Evolutionary conservation across 2,888 invertebrate genomes (phyloP), one percentile per base, ranked within the genome.

Genomic region (Lottia scabra): DNA sequence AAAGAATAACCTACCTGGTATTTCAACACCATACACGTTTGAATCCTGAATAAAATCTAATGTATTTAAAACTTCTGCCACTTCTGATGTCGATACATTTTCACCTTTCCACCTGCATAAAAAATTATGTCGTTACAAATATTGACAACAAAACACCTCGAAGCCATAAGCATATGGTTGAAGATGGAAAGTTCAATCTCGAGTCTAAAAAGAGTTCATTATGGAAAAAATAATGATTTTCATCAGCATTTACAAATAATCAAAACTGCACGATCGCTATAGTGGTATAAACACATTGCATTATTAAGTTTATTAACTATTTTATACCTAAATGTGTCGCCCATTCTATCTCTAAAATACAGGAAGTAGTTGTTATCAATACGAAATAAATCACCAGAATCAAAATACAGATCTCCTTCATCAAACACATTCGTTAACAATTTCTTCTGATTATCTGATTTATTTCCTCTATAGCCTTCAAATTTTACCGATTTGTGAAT

Each of bases 391-490:
- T 80, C 80, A 15, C 80, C 80, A 8, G 73, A 67, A 69, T 80
- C 80, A 72, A 72, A 80, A 66, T 73, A 80, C 1, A 44, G 65
- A 63, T 98, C 98, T 16, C 97, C 98, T 77, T 93, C 93, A 0
- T 89, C 87, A 87, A 97, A 97, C 5, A 98, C 97, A 90, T 97
- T 93, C 3, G 91, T 88, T 0, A 97, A 94, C 65, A 98, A 90
- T 90, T 98, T 98, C 91, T 96, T 97, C 78, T 94, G 93, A 0
- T 97, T 96, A 4, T 97, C 97, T 70, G 93, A 93, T 82, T 94
- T 92, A 15, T 96, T 96, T 2, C 84, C 83, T 63, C 90, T 87
- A 89, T 98, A 99, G 23, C 56, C 56, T 23, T 56, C 56, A 56
- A 56, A 56, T 56, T 23, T 90, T 83, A 88, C 98, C 98, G n/a